Conservation (phyloP, 2,113 vertebrate species). For the Motacilla tschutschensis region DNA sequence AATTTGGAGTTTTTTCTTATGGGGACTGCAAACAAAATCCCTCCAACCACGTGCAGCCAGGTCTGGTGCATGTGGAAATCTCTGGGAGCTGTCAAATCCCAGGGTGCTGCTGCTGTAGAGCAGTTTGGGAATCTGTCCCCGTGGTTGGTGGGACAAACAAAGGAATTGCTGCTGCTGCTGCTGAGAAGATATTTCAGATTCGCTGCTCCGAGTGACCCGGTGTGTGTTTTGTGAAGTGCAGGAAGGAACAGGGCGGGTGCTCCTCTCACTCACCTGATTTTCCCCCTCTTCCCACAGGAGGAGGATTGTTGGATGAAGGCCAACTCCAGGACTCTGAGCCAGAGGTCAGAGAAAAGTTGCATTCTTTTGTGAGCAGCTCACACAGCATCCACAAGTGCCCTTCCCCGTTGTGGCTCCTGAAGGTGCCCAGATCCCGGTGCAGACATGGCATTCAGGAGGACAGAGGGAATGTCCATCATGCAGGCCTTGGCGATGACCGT, state of each 20-base stretch:
- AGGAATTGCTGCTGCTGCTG: not conserved
- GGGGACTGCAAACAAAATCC: not conserved
- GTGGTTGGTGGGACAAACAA: not conserved
- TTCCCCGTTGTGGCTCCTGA: not conserved
- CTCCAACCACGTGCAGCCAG: not conserved
- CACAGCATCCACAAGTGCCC: not conserved
- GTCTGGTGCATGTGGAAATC: not conserved
- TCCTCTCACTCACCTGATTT: not conserved
- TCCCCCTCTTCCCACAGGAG: not conserved
- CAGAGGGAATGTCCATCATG: constrained; percentile 90
- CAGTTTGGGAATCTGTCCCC: not conserved
- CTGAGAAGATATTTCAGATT: not conserved
- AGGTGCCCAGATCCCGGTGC: not conserved
- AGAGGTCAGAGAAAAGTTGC: not conserved
- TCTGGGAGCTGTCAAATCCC: not conserved
- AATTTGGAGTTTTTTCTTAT: not conserved
- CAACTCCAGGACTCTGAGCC: not conserved
- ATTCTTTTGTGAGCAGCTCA: not conserved
- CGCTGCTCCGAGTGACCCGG: not conserved
- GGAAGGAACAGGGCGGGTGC: not conserved
- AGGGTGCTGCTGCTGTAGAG: not conserved
- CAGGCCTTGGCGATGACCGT: constrained; percentile 97
- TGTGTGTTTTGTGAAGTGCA: not conserved
- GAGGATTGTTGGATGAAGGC: not conserved
- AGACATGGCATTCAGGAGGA: constrained; percentile 85